phyloP scores from a whole-genome alignment of 1,140 invertebrate species.

The Drosophila orena region DNA sequence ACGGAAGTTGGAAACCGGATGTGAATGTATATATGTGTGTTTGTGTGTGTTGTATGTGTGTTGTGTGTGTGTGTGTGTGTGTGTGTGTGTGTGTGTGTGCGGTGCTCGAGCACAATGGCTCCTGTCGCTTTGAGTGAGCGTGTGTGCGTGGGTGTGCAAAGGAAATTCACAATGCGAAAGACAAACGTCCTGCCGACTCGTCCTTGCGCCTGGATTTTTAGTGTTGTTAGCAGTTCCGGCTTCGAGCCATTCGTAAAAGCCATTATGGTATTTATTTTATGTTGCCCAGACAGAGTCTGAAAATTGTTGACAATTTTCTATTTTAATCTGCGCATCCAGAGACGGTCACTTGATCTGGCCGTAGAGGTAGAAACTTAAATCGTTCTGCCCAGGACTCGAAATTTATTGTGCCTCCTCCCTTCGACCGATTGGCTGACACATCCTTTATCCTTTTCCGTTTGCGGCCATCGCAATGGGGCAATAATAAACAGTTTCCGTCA shows the following conservation, averaged over 20 bases:
- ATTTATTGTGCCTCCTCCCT: conserved; percentile 25
- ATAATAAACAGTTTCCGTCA: conserved; percentile 83
- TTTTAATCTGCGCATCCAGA: conserved; percentile 35
- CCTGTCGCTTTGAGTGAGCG: conserved; percentile 17
- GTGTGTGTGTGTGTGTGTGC: conserved; percentile 2
- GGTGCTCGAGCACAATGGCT: conserved; percentile 32
- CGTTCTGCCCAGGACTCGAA: conserved; percentile 4
- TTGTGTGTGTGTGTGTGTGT: not conserved
- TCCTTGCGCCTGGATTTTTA: conserved; percentile 27
- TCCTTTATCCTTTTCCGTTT: conserved; percentile 77
- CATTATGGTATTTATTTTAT: conserved; percentile 49
- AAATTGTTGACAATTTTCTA: conserved; percentile 47
- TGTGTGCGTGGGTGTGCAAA: not conserved
- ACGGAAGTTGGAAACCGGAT: conserved; percentile 73
- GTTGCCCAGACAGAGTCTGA: conserved; percentile 9
- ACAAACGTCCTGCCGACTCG: conserved; percentile 41
- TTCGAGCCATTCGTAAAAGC: conserved; percentile 26
- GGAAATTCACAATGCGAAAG: conserved; percentile 40
- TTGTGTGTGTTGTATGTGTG: too few relatives aligned
- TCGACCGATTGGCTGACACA: conserved; percentile 45
- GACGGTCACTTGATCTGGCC: conserved; percentile 20
- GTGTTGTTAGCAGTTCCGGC: conserved; percentile 49
- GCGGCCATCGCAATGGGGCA: conserved; percentile 54
- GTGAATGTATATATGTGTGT: conserved; percentile 14
- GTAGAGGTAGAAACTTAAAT: conserved; percentile 21